Conservation (phyloP, 2,888 invertebrate species). For the Andrena minutula region DNA sequence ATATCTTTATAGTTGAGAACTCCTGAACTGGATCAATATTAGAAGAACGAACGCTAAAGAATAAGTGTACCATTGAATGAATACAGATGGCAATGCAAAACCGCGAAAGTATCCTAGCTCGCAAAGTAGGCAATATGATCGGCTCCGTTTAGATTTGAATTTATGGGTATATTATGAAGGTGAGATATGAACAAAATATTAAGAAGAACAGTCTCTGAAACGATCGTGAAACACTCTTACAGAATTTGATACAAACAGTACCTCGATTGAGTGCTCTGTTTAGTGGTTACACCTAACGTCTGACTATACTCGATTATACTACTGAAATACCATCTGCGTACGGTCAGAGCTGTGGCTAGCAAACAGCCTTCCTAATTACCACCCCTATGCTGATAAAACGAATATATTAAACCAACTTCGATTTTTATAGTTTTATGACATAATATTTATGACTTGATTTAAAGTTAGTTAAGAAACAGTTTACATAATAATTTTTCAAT, state of each 20-base stretch:
- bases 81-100: too few relatives aligned
- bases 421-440: neutral
- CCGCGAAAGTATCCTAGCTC: too few relatives aligned
- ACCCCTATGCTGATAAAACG: neutral
- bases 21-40: neutral
- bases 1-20: neutral
- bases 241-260: too few relatives aligned
- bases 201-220: neutral
- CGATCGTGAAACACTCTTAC: too few relatives aligned
- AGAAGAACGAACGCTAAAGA: too few relatives aligned
- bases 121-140: neutral
- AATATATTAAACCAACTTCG: neutral
- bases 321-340: conserved; percentile 1
- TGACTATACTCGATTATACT: conserved; percentile 28
- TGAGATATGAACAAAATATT: neutral
- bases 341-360: neutral
- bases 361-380: conserved; percentile 9
- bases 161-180: neutral
- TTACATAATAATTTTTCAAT: neutral
- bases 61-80: too few relatives aligned
- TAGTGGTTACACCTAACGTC: neutral
- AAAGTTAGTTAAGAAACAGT: too few relatives aligned
- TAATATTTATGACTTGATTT: too few relatives aligned
- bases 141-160: neutral
- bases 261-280: neutral